phyloP scores from a whole-genome alignment of 2,113 vertebrate genomes.

The Zosterops japonicus region DNA sequence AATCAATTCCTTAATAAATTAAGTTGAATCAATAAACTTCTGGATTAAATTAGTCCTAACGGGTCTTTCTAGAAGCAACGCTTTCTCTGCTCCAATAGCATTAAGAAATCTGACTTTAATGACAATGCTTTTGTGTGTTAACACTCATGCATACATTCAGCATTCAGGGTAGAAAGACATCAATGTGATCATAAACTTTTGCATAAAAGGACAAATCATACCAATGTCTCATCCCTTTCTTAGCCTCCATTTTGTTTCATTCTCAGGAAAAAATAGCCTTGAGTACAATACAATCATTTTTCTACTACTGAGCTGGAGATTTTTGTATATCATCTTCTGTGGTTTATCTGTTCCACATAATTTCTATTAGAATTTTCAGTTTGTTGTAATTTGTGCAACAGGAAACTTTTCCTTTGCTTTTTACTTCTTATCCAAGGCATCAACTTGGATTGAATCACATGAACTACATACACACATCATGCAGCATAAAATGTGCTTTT shows the following conservation, averaged over 20 bases:
- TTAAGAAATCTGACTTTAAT: constrained; percentile 1
- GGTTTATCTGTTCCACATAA: neutral
- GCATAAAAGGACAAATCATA: neutral
- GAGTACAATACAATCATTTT: neutral
- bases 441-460: neutral
- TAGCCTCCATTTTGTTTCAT: neutral
- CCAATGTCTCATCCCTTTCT: neutral
- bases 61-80: neutral
- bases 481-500: neutral
- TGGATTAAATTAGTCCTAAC: constrained; percentile 31
- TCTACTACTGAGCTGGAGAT: neutral
- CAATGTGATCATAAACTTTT: neutral
- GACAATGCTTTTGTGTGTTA: neutral
- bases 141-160: neutral
- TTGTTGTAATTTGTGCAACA: neutral
- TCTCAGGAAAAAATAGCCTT: neutral
- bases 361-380: neutral
- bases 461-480: neutral
- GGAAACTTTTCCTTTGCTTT: neutral
- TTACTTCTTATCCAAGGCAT: neutral
- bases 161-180: neutral
- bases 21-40: constrained; percentile 15
- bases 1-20: constrained; percentile 17
- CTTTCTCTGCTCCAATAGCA: neutral
- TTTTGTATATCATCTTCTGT: neutral